Evolutionary conservation across 2,888 invertebrate species (phyloP).

Genomic region (Cataglyphis rosenhaueri): DNA sequence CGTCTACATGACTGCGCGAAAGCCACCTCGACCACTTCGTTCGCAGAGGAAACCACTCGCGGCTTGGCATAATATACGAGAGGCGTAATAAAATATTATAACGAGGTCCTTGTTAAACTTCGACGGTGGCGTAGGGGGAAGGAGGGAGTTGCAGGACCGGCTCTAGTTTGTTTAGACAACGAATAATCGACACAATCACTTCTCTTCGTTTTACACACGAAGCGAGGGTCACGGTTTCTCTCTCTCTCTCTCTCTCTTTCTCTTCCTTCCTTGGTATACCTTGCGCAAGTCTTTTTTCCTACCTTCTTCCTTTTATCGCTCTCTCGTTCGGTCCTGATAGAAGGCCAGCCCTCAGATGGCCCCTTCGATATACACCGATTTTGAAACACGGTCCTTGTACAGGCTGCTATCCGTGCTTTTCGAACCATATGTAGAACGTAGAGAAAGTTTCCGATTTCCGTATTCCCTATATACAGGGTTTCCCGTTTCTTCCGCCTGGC

Average conservation of each 20-base stretch:
- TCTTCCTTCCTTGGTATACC: background rate
- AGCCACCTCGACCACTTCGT: conserved; percentile 31
- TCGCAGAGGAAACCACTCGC: conserved; percentile 41
- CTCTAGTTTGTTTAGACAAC: conserved; percentile 85
- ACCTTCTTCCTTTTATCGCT: conserved; percentile 43
- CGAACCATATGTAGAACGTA: conserved; percentile 69
- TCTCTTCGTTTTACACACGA: conserved; percentile 67
- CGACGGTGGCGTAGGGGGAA: conserved; percentile 69
- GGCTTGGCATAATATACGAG: conserved; percentile 52
- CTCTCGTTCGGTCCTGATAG: conserved; percentile 33
- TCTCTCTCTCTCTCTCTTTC: background rate
- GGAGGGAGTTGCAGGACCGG: conserved; percentile 63
- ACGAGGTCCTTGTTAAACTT: conserved; percentile 85
- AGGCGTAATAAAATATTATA: conserved; percentile 83
- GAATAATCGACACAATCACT: conserved; percentile 84
- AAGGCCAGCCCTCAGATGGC: conserved; percentile 59
- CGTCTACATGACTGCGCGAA: conserved; percentile 49
- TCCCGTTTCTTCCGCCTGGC: conserved; percentile 49
- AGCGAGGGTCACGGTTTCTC: conserved; percentile 10
- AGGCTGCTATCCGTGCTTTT: conserved; percentile 61
- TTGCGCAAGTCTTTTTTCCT: conserved; percentile 43
- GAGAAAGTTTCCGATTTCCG: conserved; percentile 75
- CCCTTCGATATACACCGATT: conserved; percentile 68
- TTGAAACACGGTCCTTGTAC: conserved; percentile 51
- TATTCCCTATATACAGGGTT: conserved; percentile 65